phyloP scores from a whole-genome alignment of 1,140 invertebrate genomes.

The Polypedilum pembai region DNA sequence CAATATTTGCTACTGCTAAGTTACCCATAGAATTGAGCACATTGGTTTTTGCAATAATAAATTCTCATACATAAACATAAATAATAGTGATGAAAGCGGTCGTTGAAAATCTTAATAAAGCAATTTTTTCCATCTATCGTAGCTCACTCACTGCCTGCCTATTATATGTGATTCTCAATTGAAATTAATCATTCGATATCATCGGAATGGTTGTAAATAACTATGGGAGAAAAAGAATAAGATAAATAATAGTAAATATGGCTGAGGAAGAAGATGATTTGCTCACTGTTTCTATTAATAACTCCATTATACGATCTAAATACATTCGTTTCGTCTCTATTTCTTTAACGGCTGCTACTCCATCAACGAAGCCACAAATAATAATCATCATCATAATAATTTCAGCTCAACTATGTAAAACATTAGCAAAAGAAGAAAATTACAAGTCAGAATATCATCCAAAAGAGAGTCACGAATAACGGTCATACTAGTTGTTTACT shows the following conservation, averaged over 20 bases:
- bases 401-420: not conserved
- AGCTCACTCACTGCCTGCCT: no score
- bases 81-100: slow-evolving; percentile 2
- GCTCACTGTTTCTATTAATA: slow-evolving; percentile 12
- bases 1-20: no score
- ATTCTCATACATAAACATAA: not conserved
- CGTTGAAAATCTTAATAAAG: not conserved
- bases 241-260: no score
- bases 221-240: no score
- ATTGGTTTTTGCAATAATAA: no score
- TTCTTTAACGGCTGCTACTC: not conserved
- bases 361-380: not conserved
- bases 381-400: not conserved
- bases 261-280: not conserved
- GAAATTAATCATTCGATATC: slow-evolving; percentile 11
- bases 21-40: no score
- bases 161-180: not conserved
- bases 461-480: not conserved
- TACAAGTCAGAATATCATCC: not conserved
- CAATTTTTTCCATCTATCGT: no score
- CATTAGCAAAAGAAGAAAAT: not conserved
- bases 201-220: not conserved
- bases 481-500: no score
- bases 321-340: not conserved
- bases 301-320: slow-evolving; percentile 12